These are phyloP conservation scores for Tragelaphus imberbis DNA, from an alignment of 2,113 vertebrate genomes.

Conservation along the genomic window DNA sequence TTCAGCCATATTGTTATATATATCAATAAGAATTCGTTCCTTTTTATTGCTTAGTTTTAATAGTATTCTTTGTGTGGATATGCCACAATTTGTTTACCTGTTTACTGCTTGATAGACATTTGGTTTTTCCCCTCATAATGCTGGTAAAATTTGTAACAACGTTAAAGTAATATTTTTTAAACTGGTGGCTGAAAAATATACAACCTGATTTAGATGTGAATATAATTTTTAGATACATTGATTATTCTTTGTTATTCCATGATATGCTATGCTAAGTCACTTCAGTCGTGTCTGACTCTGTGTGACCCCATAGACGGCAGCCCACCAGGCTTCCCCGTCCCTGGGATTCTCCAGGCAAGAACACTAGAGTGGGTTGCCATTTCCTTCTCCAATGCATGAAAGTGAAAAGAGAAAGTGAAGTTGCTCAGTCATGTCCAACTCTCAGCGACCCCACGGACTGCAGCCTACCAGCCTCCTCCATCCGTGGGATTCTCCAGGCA, in stretches of 20 bases:
- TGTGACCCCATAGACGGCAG: too few species aligned
- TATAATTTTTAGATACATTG: neutral
- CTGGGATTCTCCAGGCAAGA: too few species aligned
- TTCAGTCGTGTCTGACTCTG: too few species aligned
- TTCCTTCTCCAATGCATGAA: too few species aligned
- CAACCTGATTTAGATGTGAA: conserved; percentile 19
- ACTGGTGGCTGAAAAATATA: conserved; percentile 4
- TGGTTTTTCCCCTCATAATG: neutral
- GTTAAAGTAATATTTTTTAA: neutral
- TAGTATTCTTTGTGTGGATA: neutral
- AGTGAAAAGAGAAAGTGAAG: too few species aligned
- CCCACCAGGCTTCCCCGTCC: too few species aligned
- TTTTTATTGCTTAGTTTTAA: neutral
- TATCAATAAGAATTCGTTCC: neutral
- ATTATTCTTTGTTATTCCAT: neutral
- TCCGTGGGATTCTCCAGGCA: too few species aligned
- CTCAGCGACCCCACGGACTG: too few species aligned
- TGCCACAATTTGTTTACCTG: neutral
- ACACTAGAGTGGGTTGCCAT: too few species aligned
- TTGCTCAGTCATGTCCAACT: too few species aligned
- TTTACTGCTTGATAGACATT: neutral
- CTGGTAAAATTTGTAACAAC: conserved; percentile 6
- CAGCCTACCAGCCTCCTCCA: too few species aligned
- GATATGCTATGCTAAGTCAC: neutral
- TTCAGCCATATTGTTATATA: neutral